Evolutionary conservation across 2,797 vertebrate genomes (phyloP).

Genomic region (Karalla daura): DNA sequence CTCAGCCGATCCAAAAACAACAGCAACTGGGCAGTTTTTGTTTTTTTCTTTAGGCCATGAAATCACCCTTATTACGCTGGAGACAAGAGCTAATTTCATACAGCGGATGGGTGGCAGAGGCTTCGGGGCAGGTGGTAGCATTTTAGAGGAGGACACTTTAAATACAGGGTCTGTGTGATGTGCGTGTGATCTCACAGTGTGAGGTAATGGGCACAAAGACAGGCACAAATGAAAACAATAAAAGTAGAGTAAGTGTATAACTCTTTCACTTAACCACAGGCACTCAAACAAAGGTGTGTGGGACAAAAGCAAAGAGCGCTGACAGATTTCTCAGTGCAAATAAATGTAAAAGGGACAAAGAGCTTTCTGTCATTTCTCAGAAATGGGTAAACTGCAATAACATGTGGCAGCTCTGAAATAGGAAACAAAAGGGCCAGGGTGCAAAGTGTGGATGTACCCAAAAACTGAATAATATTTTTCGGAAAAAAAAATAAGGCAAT

Average conservation of each 20-base stretch:
- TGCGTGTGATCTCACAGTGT: conserved; percentile 63
- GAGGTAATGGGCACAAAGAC: conserved; percentile 56
- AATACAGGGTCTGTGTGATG: conserved; percentile 37
- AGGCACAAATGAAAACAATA: conserved; percentile 22
- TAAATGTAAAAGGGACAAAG: too few species aligned
- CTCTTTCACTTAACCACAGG: background rate
- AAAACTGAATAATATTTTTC: too few species aligned
- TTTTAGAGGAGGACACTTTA: conserved; percentile 48
- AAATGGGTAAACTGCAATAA: too few species aligned
- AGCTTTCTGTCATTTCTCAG: background rate
- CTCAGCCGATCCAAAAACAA: conserved; percentile 32
- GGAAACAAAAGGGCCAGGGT: too few species aligned
- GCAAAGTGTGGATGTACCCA: too few species aligned
- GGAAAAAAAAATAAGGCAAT: too few species aligned
- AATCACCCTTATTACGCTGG: conserved; percentile 27
- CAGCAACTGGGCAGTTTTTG: conserved; percentile 4
- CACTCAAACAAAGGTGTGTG: background rate
- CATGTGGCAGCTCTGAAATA: too few species aligned
- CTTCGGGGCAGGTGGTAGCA: conserved; percentile 52
- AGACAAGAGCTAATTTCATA: conserved; percentile 6
- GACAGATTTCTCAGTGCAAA: background rate
- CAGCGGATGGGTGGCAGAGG: conserved; percentile 31
- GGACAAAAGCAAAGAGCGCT: conserved; percentile 9
- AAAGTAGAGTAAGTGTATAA: conserved; percentile 18
- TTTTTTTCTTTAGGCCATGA: conserved; percentile 14